Base-by-base conservation (phyloP, 2,888 invertebrate species). In the Cephus sareptanus region DNA sequence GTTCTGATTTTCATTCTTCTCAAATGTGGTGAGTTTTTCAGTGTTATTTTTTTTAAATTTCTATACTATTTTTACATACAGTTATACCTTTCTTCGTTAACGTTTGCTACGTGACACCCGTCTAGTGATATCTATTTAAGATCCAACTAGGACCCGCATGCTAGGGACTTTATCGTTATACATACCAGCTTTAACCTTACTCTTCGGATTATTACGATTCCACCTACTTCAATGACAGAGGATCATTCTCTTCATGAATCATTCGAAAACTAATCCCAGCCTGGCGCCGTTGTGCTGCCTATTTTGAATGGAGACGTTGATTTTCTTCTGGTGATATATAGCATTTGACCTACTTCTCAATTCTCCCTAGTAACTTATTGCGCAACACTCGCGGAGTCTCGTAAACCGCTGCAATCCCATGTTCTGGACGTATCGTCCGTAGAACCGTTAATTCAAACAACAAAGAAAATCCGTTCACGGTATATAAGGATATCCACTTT, bases 1-100 rank as follows among this genome's bases (percentile, higher is more conserved):
- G 85, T 89, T 85, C 85, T 91, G 79, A 89, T 89, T 89, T 88
- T 89, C 85, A 87, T 89, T 86, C 85, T 90, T 80, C 85, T 91
- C 82, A 89, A 88, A 86, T 89, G 87, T 80, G 89, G 91, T 91
- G 78, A 90, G 88, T 83, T 35, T 70, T 34, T n/a, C 37, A 70
- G 34, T 33, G 6, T 71, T 30, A 0, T 23, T 40, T 23, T 6
- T 23, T 56, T 4, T 1, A 9, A 4, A 23, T 23, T 56, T 56
- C 6, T 56, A 2, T 9, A 56, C 23, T 56, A 56, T 23, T 23
- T 23, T 56, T 56, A 56, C 56, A 23, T 23, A 4, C 40, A 23
- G 56, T 56, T 56, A 56, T 56, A 6, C 6, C 0, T 56, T 56
- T 30, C 34, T 80, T 85, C 69, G 81, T 78, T 37, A 79, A 40